A percentile compares a stretch with the other conserved stretches of the same genome.
These are phyloP conservation scores for Rallus limicola DNA, from an alignment of 2,113 vertebrate species.

Conservation along the genomic window DNA sequence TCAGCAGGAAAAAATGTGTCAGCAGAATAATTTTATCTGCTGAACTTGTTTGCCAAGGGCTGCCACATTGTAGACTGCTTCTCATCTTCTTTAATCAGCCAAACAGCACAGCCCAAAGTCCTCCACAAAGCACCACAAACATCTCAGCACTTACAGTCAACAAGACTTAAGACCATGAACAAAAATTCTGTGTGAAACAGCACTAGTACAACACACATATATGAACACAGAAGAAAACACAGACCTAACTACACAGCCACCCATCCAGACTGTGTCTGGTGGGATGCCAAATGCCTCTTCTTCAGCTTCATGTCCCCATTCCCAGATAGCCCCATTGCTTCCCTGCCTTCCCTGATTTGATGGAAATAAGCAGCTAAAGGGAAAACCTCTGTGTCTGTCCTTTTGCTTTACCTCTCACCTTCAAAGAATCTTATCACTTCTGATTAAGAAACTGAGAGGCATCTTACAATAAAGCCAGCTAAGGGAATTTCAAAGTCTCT, in stretches of 20 bases:
- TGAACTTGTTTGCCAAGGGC: background rate
- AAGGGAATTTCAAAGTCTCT: background rate
- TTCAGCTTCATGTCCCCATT: background rate
- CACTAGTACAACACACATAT: background rate
- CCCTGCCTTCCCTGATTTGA: background rate
- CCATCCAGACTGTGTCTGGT: background rate
- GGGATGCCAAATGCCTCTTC: background rate
- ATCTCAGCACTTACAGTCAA: background rate
- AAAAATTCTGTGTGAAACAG: background rate
- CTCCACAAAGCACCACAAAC: background rate
- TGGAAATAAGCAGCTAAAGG: background rate
- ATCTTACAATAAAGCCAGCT: background rate
- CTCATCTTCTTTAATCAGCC: background rate
- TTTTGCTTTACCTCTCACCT: background rate
- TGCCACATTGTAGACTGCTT: background rate
- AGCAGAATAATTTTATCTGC: background rate
- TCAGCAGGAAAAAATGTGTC: background rate
- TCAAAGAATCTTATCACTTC: background rate
- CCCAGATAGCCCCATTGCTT: background rate
- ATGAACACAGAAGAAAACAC: background rate
- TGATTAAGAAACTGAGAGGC: background rate
- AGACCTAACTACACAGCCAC: background rate
- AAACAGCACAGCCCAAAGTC: background rate
- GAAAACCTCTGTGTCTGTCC: background rate
- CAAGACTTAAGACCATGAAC: background rate